phyloP scores from a whole-genome alignment of 1,140 invertebrate genomes.

The Diuraphis noxia region DNA sequence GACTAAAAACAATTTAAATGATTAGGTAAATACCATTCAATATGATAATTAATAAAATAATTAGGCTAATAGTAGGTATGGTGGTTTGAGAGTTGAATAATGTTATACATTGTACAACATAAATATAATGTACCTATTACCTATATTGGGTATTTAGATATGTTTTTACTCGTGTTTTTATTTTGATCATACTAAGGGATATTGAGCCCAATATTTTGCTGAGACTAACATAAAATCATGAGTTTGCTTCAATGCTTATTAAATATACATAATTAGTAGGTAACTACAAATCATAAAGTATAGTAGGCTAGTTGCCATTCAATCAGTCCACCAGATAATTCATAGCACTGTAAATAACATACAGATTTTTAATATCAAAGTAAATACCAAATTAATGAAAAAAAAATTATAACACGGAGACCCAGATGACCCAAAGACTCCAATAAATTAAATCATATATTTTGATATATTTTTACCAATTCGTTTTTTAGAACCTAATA shows the following conservation, averaged over 20 bases:
- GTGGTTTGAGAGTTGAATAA: not conserved
- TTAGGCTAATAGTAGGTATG: not conserved
- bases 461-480: not conserved
- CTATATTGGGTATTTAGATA: not conserved
- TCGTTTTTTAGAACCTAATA: not conserved
- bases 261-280: no score
- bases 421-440: not conserved
- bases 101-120: not conserved
- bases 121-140: not conserved
- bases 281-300: not conserved
- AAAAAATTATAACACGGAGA: not conserved
- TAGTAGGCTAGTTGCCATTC: not conserved
- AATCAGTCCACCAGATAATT: not conserved
- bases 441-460: not conserved
- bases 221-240: no score
- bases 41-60: constrained; percentile 7
- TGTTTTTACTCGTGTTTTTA: not conserved
- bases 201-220: not conserved
- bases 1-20: not conserved
- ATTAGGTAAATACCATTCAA: not conserved
- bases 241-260: no score
- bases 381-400: not conserved
- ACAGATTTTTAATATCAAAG: not conserved
- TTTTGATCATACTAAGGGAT: not conserved
- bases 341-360: fast-evolving